Percentiles rank a stretch among this genome's conserved stretches.
Evolutionary conservation across 64 coral and sea anemone species (phyloP).

Genomic region (Montipora capricornis): DNA sequence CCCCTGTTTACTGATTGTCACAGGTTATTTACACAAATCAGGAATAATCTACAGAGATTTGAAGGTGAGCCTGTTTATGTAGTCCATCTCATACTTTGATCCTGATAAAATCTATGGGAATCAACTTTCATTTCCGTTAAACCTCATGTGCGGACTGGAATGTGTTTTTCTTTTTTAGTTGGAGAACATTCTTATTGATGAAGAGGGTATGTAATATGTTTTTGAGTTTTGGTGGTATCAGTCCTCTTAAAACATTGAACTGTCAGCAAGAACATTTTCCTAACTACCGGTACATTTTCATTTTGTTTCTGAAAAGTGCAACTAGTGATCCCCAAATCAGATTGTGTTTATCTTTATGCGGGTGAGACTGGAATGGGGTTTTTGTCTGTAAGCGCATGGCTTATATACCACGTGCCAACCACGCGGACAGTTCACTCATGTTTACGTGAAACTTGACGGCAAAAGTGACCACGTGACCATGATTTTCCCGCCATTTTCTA

Average conservation of each 20-base stretch:
- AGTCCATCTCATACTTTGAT: background rate
- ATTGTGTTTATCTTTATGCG: background rate
- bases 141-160: too few species aligned
- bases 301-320: too few species aligned
- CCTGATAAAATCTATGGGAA: background rate
- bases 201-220: conserved; percentile 62
- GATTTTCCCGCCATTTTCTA: too few species aligned
- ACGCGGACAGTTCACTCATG: too few species aligned
- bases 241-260: too few species aligned
- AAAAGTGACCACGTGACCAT: too few species aligned
- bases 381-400: too few species aligned
- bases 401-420: too few species aligned
- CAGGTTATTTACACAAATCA: conserved; percentile 84
- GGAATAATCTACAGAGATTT: conserved; percentile 88
- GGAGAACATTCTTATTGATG: conserved; percentile 88
- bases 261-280: too few species aligned
- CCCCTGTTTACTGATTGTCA: background rate
- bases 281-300: too few species aligned
- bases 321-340: background rate
- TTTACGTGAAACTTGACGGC: too few species aligned
- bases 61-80: conserved; percentile 55
- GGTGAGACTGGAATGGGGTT: too few species aligned
- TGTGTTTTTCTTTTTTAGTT: conserved; percentile 33
- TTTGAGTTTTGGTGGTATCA: background rate
- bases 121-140: background rate